Evolutionary conservation across 2,888 invertebrate genomes (phyloP).

Genomic region (Apantesis nais): DNA sequence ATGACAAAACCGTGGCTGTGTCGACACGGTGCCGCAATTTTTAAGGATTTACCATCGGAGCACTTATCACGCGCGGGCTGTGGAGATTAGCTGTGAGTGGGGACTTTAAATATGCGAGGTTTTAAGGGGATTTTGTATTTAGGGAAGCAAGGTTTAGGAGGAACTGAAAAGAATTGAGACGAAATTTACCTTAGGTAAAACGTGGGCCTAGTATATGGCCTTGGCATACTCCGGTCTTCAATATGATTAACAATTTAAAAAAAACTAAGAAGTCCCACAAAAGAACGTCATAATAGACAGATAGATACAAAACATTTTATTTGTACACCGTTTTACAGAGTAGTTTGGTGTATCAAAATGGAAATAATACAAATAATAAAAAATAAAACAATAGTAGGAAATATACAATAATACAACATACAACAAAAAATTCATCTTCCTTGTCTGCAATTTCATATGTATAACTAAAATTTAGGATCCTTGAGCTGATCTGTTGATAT

Average conservation of each 20-base stretch:
- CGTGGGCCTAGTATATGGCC: neutral
- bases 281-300: too few species aligned
- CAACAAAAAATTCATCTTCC: too few species aligned
- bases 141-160: conserved; percentile 7
- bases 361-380: too few species aligned
- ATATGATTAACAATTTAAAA: neutral
- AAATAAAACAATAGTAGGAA: too few species aligned
- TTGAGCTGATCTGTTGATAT: too few species aligned
- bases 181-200: neutral
- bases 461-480: too few species aligned
- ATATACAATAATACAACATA: too few species aligned
- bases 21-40: conserved; percentile 66
- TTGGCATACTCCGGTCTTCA: neutral
- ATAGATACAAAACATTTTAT: too few species aligned
- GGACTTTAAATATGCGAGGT: conserved; percentile 40
- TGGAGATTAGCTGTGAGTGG: conserved; percentile 41
- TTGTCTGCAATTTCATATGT: too few species aligned
- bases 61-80: conserved; percentile 63
- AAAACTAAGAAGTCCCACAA: neutral
- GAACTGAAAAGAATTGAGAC: neutral
- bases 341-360: too few species aligned
- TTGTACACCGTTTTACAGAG: too few species aligned
- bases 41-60: conserved; percentile 68
- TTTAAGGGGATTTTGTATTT: conserved; percentile 21
- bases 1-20: conserved; percentile 60